A percentile compares a stretch with the other conserved stretches of the same genome.
Evolutionary conservation across 1,140 invertebrate genomes (phyloP).

Genomic region (Cherax quadricarinatus): DNA sequence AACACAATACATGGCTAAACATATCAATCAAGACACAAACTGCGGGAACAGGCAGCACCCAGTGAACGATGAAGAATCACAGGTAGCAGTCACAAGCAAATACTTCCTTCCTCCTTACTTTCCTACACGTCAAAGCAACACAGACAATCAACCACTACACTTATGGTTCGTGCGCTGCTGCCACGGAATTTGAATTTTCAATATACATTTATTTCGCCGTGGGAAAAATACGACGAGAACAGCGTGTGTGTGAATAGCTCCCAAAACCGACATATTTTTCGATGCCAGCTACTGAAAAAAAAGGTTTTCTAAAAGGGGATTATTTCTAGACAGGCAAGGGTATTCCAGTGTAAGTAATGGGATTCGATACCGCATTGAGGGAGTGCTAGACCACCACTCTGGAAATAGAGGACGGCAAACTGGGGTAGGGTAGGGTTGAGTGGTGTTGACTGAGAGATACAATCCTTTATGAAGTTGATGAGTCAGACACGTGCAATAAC

Average conservation of each 20-base stretch:
- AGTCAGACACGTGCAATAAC: too few relatives aligned
- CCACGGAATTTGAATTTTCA: not conserved
- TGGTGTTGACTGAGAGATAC: not conserved
- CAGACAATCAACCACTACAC: not conserved
- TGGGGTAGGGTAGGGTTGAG: not conserved
- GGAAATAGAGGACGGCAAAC: not conserved
- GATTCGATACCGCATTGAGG: conserved; percentile 4
- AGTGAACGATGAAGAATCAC: too few relatives aligned
- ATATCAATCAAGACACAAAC: too few relatives aligned
- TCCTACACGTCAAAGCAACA: not conserved
- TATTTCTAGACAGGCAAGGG: conserved; percentile 6
- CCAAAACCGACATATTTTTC: not conserved
- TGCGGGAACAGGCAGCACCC: too few relatives aligned
- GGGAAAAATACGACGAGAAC: not conserved
- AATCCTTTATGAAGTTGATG: not conserved
- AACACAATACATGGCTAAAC: too few relatives aligned
- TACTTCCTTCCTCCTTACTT: too few relatives aligned
- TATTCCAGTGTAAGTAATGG: not conserved
- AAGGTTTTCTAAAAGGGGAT: not conserved
- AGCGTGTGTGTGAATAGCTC: conserved; percentile 6
- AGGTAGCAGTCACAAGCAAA: too few relatives aligned
- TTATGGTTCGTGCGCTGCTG: not conserved
- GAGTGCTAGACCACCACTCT: not conserved
- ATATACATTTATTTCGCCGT: conserved; percentile 1
- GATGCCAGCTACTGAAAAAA: not conserved